Evolutionary conservation across 2,113 vertebrate genomes (phyloP).

Genomic region (Pionites leucogaster): DNA sequence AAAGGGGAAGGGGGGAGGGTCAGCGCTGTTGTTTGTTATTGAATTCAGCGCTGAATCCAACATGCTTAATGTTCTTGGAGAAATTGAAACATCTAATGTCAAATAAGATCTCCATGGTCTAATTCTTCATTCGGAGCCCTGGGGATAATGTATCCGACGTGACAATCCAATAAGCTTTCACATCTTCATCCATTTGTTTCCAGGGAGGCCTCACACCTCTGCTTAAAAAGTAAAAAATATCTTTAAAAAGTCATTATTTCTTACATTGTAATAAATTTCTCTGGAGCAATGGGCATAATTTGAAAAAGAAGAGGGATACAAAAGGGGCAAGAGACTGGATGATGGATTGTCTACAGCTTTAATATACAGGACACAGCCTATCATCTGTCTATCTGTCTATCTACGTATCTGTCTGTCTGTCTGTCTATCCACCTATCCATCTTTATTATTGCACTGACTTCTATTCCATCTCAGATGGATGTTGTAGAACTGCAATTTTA

Average conservation of each 20-base stretch:
- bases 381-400: constrained; percentile 18
- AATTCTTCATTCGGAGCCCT: constrained; percentile 66
- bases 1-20: background rate
- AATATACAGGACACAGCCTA: background rate
- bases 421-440: background rate
- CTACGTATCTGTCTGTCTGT: constrained; percentile 2
- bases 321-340: background rate
- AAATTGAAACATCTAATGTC: constrained; percentile 76
- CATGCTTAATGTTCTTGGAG: constrained; percentile 39
- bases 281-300: background rate
- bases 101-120: constrained; percentile 67
- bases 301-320: background rate
- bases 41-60: constrained; percentile 44
- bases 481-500: background rate
- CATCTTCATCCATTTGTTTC: constrained; percentile 54
- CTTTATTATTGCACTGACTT: constrained; percentile 1
- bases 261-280: constrained; percentile 42
- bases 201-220: constrained; percentile 35
- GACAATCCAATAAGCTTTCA: constrained; percentile 66
- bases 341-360: constrained; percentile 8
- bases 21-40: background rate
- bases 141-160: constrained; percentile 53
- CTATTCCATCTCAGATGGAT: background rate
- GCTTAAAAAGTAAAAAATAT: constrained; percentile 62
- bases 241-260: constrained; percentile 40